Evolutionary conservation across 2,888 invertebrate genomes (phyloP), one percentile per base, ranked within the genome.

Genomic region (Helleia helle): DNA sequence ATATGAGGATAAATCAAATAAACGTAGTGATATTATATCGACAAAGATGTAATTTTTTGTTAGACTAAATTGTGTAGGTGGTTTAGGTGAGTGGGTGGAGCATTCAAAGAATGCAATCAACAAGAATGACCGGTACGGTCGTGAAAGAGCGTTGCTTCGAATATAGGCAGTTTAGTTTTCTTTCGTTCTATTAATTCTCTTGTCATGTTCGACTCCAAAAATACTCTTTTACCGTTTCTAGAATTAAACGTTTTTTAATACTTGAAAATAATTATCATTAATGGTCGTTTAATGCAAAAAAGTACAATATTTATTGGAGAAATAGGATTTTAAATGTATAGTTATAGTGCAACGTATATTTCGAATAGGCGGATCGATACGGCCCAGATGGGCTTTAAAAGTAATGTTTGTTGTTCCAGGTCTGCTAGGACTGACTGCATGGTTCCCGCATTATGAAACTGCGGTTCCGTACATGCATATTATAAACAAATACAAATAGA

Each of bases 401-500:
- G 44, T 59, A 50, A 55, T 63, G 50, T 63, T 67, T 62, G 58
- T 83, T 80, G 72, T 84, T 83, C 38, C 81, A 84, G 84, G 67
- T 72, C 64, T 54, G 46, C 60, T 54, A 55, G 54, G 62, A 59
- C 58, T 58, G 58, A 50, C 55, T 50, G 50, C 58, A 62, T 64
- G 59, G 73, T 63, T 58, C 53, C 51, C 74, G 68, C 80, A 79
- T 70, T 80, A 84, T 84, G 83, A 73, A 66, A 84, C 71, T 75
- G 71, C 71, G 66, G 61, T 64, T 62, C 58, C 36, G 43, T 55
- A 65, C 62, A 63, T 58, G 66, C 70, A 72, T 40, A 34, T 31
- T 71, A 77, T 79, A 71, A 79, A 71, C 73, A 64, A 65, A 63
- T 70, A 73, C 67, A 65, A 56, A 55, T 58, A 62, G 55, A 60